These are phyloP conservation scores for Threskiornis aethiopicus DNA, from an alignment of 2,797 vertebrate genomes.

Conservation along the genomic window DNA sequence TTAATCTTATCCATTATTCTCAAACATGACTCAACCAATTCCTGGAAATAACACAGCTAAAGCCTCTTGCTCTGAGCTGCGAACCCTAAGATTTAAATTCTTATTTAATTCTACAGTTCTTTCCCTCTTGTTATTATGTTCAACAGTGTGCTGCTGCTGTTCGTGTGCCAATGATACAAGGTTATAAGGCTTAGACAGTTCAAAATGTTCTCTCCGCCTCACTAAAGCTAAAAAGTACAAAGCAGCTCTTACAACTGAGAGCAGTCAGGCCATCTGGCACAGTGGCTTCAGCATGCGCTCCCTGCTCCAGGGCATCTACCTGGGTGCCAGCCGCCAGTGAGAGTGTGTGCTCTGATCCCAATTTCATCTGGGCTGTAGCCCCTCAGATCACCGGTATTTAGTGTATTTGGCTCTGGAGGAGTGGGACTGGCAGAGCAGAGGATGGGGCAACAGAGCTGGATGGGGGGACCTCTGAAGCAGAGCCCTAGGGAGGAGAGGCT, in stretches of 20 bases:
- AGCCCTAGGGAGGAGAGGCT: not conserved
- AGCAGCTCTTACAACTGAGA: slow-evolving; percentile 19
- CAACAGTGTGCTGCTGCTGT: slow-evolving; percentile 45
- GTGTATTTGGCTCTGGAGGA: not conserved
- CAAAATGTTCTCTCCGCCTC: slow-evolving; percentile 64
- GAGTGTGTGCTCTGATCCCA: not conserved
- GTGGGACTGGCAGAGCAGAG: not conserved
- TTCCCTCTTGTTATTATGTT: slow-evolving; percentile 45
- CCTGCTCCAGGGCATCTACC: not conserved
- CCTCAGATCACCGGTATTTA: not conserved
- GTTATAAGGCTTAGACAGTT: slow-evolving; percentile 55
- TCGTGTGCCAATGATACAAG: slow-evolving; percentile 37
- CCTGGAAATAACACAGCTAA: slow-evolving; percentile 57
- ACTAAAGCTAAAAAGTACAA: slow-evolving; percentile 52
- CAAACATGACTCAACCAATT: slow-evolving; percentile 57
- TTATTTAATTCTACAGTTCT: slow-evolving; percentile 49
- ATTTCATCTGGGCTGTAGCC: not conserved
- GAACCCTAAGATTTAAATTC: slow-evolving; percentile 57
- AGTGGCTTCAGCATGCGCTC: not conserved
- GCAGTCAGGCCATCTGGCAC: slow-evolving; percentile 43
- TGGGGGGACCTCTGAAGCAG: not conserved
- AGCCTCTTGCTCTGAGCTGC: slow-evolving; percentile 12
- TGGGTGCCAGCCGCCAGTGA: not conserved
- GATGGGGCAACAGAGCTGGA: not conserved
- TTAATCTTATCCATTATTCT: slow-evolving; percentile 53